Evolutionary conservation across 2,113 vertebrate genomes (phyloP), one percentile per base, ranked within the genome.

Genomic region (Onychostruthus taczanowskii): DNA sequence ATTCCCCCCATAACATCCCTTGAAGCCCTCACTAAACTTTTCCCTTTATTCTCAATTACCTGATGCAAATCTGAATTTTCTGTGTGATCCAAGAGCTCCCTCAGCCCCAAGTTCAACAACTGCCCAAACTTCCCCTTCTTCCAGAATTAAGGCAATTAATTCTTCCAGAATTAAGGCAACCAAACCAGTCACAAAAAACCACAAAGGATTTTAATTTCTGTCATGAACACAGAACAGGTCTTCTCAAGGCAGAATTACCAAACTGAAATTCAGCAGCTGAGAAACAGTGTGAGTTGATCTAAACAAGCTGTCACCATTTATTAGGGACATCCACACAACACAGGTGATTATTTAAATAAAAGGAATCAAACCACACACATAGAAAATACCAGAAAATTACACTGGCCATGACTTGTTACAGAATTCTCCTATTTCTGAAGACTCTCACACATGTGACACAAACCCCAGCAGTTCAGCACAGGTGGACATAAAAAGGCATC

Each of bases 321-420:
- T 87, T 69, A 56, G 53, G 55, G 76, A 92, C 49, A 33, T 7
- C 63, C 43, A 58, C 11, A 89, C 52, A 9, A 33, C 67, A 83
- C 27, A 26, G 22, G 13, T 46, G 50, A 78, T 84, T 17, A 33
- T 76, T 91, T 76, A 63, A 95, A 91, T 46, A 69, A 91, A 95
- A 94, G 17, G 11, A 33, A 90, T 35, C 43, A 24, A 84, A 85
- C 28, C 50, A 64, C 59, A 1, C 0, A 58, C 44, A 33, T 20
- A 82, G 79, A 93, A 67, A 46, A 68, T 2, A 80, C 49, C 41
- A 46, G 26, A 70, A 93, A 89, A 63, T 63, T 2, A 86, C 94
- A 93, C 82, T 92, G 92, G 91, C 92, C 87, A 66, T 81, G 87
- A 83, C 68, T 96, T 75, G 35, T 58, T 30, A 76, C 43, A 92